Evolutionary conservation across 2,888 invertebrate genomes (phyloP).

Genomic region (Yponomeuta cagnagella): DNA sequence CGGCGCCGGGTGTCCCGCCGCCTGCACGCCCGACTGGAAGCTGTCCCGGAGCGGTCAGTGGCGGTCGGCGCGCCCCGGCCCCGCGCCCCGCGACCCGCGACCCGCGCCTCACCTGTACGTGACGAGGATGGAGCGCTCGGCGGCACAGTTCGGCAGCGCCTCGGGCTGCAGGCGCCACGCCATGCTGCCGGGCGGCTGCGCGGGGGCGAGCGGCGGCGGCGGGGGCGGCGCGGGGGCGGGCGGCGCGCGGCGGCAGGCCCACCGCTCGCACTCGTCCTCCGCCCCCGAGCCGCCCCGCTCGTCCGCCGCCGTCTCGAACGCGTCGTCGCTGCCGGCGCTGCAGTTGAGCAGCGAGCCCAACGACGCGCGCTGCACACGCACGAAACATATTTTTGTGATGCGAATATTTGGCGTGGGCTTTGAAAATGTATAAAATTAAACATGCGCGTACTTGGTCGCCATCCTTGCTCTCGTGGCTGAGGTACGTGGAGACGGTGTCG

Average conservation of each 20-base stretch:
- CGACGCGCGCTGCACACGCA: slow-evolving; percentile 51
- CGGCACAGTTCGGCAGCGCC: slow-evolving; percentile 70
- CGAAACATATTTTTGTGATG: not conserved
- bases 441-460: slow-evolving; percentile 58
- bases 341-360: slow-evolving; percentile 82
- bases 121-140: slow-evolving; percentile 84
- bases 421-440: no score
- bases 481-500: slow-evolving; percentile 91
- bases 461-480: slow-evolving; percentile 88
- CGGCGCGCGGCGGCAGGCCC: slow-evolving; percentile 82
- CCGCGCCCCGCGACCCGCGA: no score
- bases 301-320: slow-evolving; percentile 80
- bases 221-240: slow-evolving; percentile 65
- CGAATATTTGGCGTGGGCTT: no score
- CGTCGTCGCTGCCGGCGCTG: slow-evolving; percentile 83
- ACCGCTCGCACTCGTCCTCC: slow-evolving; percentile 67
- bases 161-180: slow-evolving; percentile 84
- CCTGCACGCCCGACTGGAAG: slow-evolving; percentile 90
- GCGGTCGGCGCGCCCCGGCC: slow-evolving; percentile 15
- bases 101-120: slow-evolving; percentile 79
- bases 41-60: slow-evolving; percentile 49
- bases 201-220: slow-evolving; percentile 77
- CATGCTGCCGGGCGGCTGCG: slow-evolving; percentile 90
- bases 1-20: slow-evolving; percentile 85
- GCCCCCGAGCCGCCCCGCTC: slow-evolving; percentile 66